Base-by-base conservation (phyloP, 1,140 invertebrate genomes). In the Papilio aristodemus region DNA sequence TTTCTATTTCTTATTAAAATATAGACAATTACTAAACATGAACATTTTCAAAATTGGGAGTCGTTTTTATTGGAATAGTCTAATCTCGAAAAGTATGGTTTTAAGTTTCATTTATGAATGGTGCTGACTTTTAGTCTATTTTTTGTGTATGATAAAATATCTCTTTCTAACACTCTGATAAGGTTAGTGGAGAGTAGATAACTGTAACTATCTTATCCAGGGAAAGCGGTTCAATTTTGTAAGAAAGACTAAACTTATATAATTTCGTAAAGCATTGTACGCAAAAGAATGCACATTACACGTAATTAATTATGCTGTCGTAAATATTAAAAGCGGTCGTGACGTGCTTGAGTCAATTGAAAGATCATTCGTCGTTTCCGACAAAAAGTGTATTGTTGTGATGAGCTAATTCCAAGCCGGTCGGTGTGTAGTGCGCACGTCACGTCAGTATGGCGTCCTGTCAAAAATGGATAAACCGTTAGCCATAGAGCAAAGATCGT, bases 401-500 rank as follows among this genome's bases (percentile, higher is more conserved):
- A 50, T 50, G 2, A 32, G 27, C n/a, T 43, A 46, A 19, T 17
- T 10, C 17, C 9, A 17, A 50, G 46, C 6, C 27, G 27, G 27
- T 32, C 27, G 46, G 10, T 50, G 6, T 50, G 5, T 50, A 50
- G 46, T 50, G 46, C 46, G 17, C 19, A 25, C 46, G 46, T 50
- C 17, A 50, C 46, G 71, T 75, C 75, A 74, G 71, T 66, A 67
- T 70, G 58, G 41, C 38, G 39, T 64, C 57, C 46, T 59, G 13
- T 25, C 59, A 68, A 22, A 62, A 62, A 37, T 41, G 64, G 70
- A 67, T 67, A 27, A 46, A 75, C 71, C 59, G 76, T 72, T 75
- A 74, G 59, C 60, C 37, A 38, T 41, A 67, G 68, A 69, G 80
- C 43, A 46, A 9, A 46, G 43, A 46, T 19, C 43, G 43, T 46